Evolutionary conservation across 1,140 invertebrate genomes (phyloP).

Genomic region (Drosophila lacteicornis): DNA sequence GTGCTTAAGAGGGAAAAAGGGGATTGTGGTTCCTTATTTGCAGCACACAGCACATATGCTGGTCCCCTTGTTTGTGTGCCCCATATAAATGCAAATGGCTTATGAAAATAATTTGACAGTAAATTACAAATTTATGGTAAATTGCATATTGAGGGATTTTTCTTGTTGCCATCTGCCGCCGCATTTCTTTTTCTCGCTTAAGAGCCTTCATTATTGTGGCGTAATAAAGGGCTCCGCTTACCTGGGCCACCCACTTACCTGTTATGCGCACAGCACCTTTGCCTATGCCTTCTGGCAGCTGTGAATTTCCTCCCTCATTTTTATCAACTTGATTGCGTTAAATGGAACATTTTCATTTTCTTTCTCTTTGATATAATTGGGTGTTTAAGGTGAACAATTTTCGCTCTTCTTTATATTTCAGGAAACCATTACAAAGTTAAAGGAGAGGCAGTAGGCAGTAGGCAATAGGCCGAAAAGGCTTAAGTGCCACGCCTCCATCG

Average conservation of each 20-base stretch:
- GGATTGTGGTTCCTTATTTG: constrained; percentile 23
- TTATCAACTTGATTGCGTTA: constrained; percentile 78
- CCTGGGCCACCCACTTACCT: constrained; percentile 21
- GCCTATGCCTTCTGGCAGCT: constrained; percentile 47
- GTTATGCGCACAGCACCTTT: constrained; percentile 4
- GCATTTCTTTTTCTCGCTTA: constrained; percentile 34
- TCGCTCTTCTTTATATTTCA: constrained; percentile 48
- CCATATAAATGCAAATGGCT: constrained; percentile 82
- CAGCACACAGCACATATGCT: constrained; percentile 33
- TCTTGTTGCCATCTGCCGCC: constrained; percentile 54
- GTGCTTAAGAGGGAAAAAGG: constrained; percentile 30
- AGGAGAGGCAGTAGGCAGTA: constrained; percentile 11
- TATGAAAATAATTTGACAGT: constrained; percentile 81
- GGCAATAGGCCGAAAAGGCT: constrained; percentile 52
- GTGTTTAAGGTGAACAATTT: constrained; percentile 74
- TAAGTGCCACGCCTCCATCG: constrained; percentile 38
- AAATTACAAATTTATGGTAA: constrained; percentile 84
- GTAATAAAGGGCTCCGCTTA: constrained; percentile 45
- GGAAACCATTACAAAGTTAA: constrained; percentile 69
- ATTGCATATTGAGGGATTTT: constrained; percentile 83
- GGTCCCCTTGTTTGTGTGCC: constrained; percentile 7
- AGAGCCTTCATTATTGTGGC: constrained; percentile 55
- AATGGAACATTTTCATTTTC: constrained; percentile 66
- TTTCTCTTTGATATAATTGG: constrained; percentile 66
- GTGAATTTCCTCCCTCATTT: constrained; percentile 48